phyloP scores from a whole-genome alignment of 1,140 invertebrate genomes.

The Drosophila bocqueti region DNA sequence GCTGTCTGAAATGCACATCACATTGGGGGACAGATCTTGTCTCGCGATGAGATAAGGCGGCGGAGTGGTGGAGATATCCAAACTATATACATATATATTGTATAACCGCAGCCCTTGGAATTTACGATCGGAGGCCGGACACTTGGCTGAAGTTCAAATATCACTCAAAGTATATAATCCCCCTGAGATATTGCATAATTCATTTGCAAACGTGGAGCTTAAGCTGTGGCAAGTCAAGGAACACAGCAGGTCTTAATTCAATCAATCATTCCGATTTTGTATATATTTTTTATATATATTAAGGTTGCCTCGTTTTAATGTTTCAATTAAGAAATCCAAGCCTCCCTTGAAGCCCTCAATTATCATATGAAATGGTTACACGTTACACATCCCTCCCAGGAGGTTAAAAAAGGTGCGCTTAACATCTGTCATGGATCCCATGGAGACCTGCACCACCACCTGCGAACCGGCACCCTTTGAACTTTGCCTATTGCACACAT shows the following conservation, averaged over 20 bases:
- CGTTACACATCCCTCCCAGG: background rate
- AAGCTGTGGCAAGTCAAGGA: background rate
- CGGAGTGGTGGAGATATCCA: background rate
- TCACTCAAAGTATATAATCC: background rate
- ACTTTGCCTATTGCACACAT: conserved; percentile 42
- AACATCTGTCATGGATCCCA: conserved; percentile 41
- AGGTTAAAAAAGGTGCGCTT: conserved; percentile 6
- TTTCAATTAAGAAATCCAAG: conserved; percentile 30
- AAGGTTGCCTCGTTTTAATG: background rate
- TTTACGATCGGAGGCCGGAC: conserved; percentile 20
- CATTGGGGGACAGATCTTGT: conserved; percentile 26
- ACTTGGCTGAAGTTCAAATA: conserved; percentile 5
- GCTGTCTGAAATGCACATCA: conserved; percentile 35
- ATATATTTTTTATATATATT: background rate
- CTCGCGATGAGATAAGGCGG: conserved; percentile 11
- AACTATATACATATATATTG: conserved; percentile 2
- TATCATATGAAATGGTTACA: conserved; percentile 30
- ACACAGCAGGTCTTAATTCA: background rate
- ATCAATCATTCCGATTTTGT: background rate
- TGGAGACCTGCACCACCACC: conserved; percentile 7
- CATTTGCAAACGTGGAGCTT: background rate
- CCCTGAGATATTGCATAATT: conserved; percentile 4
- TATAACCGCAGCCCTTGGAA: conserved; percentile 24
- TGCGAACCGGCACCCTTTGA: conserved; percentile 26
- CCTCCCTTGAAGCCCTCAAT: conserved; percentile 15